These are phyloP conservation scores for Atrichornis clamosus DNA, from an alignment of 2,113 vertebrate genomes.

Conservation along the genomic window DNA sequence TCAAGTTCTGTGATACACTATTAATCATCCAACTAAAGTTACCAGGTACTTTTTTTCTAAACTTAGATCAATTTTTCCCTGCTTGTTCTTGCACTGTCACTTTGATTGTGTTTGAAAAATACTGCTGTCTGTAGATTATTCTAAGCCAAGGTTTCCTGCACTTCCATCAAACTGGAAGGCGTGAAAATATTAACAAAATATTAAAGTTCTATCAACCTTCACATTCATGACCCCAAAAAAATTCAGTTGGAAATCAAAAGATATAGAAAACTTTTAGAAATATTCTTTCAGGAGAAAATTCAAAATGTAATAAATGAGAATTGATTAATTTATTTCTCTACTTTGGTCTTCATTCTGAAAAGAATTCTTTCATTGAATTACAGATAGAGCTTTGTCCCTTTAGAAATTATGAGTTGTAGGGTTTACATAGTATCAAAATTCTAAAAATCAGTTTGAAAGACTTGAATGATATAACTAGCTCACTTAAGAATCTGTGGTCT, in stretches of 20 bases:
- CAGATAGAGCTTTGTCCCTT: not conserved
- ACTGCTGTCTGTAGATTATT: not conserved
- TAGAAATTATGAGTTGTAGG: not conserved
- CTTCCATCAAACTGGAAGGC: not conserved
- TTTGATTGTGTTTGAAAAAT: not conserved
- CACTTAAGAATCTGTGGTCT: not conserved
- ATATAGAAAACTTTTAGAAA: not conserved
- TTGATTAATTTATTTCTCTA: not conserved
- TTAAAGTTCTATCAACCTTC: not conserved
- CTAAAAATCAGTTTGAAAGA: not conserved
- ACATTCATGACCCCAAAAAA: not conserved
- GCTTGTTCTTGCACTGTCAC: not conserved
- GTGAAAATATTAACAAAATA: not conserved
- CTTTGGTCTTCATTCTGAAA: not conserved
- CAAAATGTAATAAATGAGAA: not conserved
- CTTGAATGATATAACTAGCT: not conserved
- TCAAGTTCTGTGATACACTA: not conserved
- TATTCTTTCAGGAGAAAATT: not conserved
- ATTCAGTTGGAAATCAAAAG: not conserved
- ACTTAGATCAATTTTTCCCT: not conserved
- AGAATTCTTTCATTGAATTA: not conserved
- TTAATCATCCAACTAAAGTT: slow-evolving; percentile 6
- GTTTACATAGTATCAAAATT: not conserved
- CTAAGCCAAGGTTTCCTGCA: not conserved
- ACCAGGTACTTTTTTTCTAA: not conserved